Base-by-base conservation (phyloP, 1,140 invertebrate species). In the Stegodyphus dumicola region DNA sequence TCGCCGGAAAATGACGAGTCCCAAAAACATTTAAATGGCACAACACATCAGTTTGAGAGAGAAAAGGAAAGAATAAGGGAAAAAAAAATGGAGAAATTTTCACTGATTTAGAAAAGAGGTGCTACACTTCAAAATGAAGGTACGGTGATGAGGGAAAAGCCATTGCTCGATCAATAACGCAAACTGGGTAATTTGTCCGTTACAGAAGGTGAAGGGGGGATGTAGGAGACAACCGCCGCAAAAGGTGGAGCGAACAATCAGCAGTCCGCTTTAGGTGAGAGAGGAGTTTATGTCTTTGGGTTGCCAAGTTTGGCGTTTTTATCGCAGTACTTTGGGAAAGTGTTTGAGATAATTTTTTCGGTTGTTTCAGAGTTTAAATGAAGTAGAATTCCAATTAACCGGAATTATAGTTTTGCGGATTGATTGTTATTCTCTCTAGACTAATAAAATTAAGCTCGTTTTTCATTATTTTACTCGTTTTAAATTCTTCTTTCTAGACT, bases 111-210 rank as follows among this genome's bases (percentile, higher is more conserved):
- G 33, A 33, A 33, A 33, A 51, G 10, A 17, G 49, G 66, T 11
- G 17, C 67, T 70, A 48, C 9, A 17, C 67, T 18, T 33, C 11
- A n/a, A 33, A 33, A 70, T 48, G 15, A 70, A 75, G 73, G 73
- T 75, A 71, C 49, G 33, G 33, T 83, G 80, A 83, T 83, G 80
- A 75, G 71, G 13, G 78, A 83, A 83, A 83, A 83, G 80, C 80
- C 80, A 83, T 83, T 74, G 80, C 7, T 83, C 80, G 80, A 83
- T 83, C 80, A 83, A 83, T 83, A 83, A 83, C 80, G 56, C 60
- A 83, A 83, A 83, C 80, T 83, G 80, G 80, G 71, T 83, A 83
- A 83, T 83, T 83, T 83, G 80, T 83, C 64, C 70, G 70, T 69
- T 65, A 65, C 60, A 33, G 67, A 67, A 60, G 48, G 80, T 17